Conservation (phyloP, 2,888 invertebrate species). For the Aplocera efformata region DNA sequence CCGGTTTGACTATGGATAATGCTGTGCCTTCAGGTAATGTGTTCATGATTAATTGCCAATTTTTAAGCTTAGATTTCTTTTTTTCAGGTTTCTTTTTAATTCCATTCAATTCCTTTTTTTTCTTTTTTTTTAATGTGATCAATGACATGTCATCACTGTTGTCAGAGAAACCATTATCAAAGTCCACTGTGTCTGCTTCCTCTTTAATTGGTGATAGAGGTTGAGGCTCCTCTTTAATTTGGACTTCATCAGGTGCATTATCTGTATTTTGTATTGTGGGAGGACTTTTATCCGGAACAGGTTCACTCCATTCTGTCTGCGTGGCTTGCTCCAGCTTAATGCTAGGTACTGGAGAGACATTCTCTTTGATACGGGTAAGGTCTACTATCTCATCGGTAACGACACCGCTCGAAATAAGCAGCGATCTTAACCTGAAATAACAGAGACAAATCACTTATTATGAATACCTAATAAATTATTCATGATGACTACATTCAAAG, state of each 20-base stretch:
- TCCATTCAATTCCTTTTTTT: conserved; percentile 42
- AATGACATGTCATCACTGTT: conserved; percentile 60
- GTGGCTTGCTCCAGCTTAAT: conserved; percentile 43
- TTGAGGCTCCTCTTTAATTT: conserved; percentile 53
- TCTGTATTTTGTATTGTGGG: too few species aligned
- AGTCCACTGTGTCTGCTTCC: conserved; percentile 40
- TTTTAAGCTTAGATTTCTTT: conserved; percentile 38
- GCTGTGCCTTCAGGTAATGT: conserved; percentile 35
- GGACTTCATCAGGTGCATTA: conserved; percentile 12
- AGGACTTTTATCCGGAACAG: background rate
- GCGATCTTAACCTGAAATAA: conserved; percentile 47
- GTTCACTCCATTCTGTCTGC: conserved; percentile 46
- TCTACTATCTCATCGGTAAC: conserved; percentile 41
- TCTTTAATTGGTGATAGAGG: conserved; percentile 42
- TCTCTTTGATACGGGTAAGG: conserved; percentile 47
- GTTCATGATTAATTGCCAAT: conserved; percentile 32
- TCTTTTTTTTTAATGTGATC: conserved; percentile 51
- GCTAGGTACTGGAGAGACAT: conserved; percentile 28
- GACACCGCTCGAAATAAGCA: conserved; percentile 33
- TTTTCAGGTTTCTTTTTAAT: conserved; percentile 35
- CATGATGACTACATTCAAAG: too few species aligned
- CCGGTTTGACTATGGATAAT: conserved; percentile 28
- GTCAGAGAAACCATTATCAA: conserved; percentile 43
- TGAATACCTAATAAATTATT: too few species aligned
- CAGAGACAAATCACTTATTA: too few species aligned